These are phyloP conservation scores for Zhuqinia jingwanae DNA, from an alignment of 2,888 invertebrate species.

Conservation along the genomic window DNA sequence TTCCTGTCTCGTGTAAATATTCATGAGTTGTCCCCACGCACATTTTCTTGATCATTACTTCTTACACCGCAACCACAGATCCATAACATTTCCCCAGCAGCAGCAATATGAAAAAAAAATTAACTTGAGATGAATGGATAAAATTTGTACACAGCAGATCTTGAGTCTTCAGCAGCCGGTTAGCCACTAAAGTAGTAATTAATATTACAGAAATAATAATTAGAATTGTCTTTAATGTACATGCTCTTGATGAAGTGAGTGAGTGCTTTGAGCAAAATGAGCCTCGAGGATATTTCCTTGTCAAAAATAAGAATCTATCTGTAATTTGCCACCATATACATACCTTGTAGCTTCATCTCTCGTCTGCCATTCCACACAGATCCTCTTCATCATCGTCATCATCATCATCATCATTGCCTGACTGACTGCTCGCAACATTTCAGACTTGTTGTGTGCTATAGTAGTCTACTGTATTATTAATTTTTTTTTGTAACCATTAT, in stretches of 20 bases:
- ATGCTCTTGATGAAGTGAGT: conserved; percentile 42
- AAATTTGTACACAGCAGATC: not conserved
- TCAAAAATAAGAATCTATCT: conserved; percentile 53
- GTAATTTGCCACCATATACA: conserved; percentile 44
- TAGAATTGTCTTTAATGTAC: conserved; percentile 49
- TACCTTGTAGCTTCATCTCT: too few species aligned
- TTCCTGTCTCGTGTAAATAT: not conserved
- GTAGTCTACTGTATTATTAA: not conserved
- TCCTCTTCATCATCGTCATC: not conserved
- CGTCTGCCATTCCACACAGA: not conserved
- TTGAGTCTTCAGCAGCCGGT: not conserved
- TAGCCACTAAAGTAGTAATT: conserved; percentile 42
- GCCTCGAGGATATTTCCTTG: conserved; percentile 57
- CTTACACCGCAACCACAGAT: not conserved
- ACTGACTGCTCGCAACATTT: not conserved
- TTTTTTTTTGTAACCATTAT: not conserved
- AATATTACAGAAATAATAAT: conserved; percentile 50
- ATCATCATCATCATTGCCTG: not conserved
- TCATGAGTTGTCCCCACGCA: conserved; percentile 4
- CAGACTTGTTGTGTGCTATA: not conserved
- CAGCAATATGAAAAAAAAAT: not conserved
- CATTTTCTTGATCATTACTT: not conserved
- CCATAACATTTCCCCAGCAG: not conserved
- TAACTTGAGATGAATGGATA: not conserved
- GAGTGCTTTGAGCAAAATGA: conserved; percentile 28